A percentile compares a stretch with the other conserved stretches of the same genome.
Evolutionary conservation across 1,140 invertebrate species (phyloP).

Genomic region (Heliconius eleuchia): DNA sequence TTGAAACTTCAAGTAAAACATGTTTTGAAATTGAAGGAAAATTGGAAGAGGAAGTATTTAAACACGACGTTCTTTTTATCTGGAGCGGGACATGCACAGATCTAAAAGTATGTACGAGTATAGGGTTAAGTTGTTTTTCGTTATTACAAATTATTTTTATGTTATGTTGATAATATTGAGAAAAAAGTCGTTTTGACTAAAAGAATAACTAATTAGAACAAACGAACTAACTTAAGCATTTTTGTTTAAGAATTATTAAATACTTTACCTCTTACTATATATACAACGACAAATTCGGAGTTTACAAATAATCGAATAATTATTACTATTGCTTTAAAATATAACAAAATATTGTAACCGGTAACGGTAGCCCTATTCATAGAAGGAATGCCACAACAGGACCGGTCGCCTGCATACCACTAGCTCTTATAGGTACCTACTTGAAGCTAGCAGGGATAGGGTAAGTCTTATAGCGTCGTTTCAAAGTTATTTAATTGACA

Average conservation of each 20-base stretch:
- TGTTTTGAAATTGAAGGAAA: too few species aligned
- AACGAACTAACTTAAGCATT: too few species aligned
- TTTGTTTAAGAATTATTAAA: neutral
- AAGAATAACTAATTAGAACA: too few species aligned
- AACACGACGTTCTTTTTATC: too few species aligned
- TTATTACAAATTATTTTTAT: too few species aligned
- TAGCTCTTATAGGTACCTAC: neutral
- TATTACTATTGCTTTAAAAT: neutral
- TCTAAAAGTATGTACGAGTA: neutral
- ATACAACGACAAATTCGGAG: neutral
- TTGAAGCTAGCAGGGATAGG: slow-evolving; percentile 23
- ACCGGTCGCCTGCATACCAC: slow-evolving; percentile 31
- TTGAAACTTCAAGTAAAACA: too few species aligned
- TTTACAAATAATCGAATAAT: neutral
- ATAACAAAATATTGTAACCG: neutral
- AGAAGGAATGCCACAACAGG: slow-evolving; percentile 31
- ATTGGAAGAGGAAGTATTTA: too few species aligned
- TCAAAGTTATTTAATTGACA: neutral
- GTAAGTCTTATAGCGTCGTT: slow-evolving; percentile 22
- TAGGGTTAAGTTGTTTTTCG: too few species aligned
- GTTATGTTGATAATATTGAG: too few species aligned
- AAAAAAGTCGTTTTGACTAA: too few species aligned
- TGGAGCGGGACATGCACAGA: neutral
- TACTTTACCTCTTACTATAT: neutral
- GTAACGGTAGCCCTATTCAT: slow-evolving; percentile 20